These are phyloP conservation scores for Pseudorectes ferrugineus DNA, from an alignment of 2,113 vertebrate species.

Conservation along the genomic window DNA sequence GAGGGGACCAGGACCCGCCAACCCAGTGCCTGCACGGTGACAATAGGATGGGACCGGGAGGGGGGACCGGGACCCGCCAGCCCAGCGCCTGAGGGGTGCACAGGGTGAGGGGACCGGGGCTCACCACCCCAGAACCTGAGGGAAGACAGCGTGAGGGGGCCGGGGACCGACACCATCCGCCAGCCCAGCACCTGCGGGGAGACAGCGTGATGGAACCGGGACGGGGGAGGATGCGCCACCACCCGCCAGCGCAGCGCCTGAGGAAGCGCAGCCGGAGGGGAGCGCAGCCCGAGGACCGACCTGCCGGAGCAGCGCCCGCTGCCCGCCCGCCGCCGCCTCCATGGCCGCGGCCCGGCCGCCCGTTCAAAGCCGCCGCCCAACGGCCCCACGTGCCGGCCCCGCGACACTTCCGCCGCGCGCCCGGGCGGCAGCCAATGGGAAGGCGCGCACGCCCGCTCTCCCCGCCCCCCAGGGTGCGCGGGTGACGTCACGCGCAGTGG, in stretches of 20 bases:
- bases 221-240: not conserved
- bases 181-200: not conserved
- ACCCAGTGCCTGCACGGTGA: not conserved
- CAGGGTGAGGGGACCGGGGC: too few species aligned
- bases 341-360: not conserved
- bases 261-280: not conserved
- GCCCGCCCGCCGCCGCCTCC: not conserved
- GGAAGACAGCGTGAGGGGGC: not conserved
- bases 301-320: conserved; percentile 12
- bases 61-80: not conserved
- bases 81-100: not conserved
- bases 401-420: conserved; percentile 10
- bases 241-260: conserved; percentile 86
- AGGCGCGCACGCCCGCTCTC: accelerated
- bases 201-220: not conserved
- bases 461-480: not conserved
- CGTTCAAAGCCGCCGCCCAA: conserved; percentile 40
- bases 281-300: not conserved
- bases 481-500: accelerated
- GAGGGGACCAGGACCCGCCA: not conserved
- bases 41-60: not conserved
- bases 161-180: not conserved
- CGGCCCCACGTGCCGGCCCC: not conserved
- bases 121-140: not conserved
- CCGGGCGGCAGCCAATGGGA: not conserved